Evolutionary conservation across 2,888 invertebrate species (phyloP).

Genomic region (Cylindroiulus punctatus): DNA sequence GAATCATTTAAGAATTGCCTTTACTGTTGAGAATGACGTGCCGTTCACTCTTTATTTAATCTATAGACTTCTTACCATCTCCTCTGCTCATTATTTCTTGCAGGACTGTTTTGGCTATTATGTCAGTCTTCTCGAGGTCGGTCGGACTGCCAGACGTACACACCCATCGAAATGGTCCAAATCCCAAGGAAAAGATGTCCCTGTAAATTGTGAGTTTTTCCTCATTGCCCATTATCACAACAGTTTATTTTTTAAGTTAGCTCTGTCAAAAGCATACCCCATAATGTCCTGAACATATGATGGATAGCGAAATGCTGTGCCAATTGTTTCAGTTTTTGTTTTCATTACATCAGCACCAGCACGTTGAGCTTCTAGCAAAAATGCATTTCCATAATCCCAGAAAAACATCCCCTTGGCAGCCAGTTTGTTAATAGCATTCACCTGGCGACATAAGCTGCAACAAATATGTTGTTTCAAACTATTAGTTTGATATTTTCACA

Average conservation of each 20-base stretch:
- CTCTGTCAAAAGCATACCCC: conserved; percentile 66
- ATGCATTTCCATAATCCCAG: conserved; percentile 75
- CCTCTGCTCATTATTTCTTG: conserved; percentile 63
- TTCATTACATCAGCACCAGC: conserved; percentile 70
- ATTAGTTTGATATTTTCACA: conserved; percentile 46
- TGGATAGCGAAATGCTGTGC: conserved; percentile 70
- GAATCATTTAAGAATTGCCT: no score
- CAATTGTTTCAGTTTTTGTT: conserved; percentile 61
- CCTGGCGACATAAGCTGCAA: conserved; percentile 70
- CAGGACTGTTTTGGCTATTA: conserved; percentile 69
- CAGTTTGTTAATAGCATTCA: conserved; percentile 71
- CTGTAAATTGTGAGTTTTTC: conserved; percentile 62
- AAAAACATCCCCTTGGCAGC: conserved; percentile 70
- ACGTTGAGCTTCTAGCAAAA: conserved; percentile 71
- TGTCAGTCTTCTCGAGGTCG: conserved; percentile 71
- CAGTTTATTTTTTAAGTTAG: not conserved
- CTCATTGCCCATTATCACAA: not conserved
- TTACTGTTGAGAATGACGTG: no score
- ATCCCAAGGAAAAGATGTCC: conserved; percentile 74
- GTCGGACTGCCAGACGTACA: conserved; percentile 70
- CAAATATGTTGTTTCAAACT: conserved; percentile 57
- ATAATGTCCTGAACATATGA: conserved; percentile 75
- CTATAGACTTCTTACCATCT: not conserved
- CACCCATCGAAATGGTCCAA: conserved; percentile 75
- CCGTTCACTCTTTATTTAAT: not conserved